Conservation (phyloP, 37 sponge, comb jelly and placozoan genomes). For the Aphrocallistes beatrix region DNA sequence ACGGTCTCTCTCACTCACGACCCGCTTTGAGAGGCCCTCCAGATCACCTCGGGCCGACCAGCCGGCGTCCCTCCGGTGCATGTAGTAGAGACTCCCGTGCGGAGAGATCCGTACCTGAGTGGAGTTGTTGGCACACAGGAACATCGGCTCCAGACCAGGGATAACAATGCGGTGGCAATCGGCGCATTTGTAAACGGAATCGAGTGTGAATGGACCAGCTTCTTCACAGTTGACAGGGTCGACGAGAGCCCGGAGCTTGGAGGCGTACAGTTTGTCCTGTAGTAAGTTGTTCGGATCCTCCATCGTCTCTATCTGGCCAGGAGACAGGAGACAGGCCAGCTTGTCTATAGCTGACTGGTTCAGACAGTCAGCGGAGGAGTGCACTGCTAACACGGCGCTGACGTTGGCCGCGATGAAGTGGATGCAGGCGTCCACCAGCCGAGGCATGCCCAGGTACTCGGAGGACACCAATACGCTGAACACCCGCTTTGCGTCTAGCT, state of each 20-base stretch:
- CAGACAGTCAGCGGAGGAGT: neutral
- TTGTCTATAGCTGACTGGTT: neutral
- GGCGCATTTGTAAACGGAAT: neutral
- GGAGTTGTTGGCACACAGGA: neutral
- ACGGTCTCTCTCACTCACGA: neutral
- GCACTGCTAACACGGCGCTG: neutral
- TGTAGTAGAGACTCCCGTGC: neutral
- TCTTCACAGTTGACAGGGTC: neutral
- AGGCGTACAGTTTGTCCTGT: neutral
- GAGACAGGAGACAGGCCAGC: neutral
- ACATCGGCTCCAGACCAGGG: neutral
- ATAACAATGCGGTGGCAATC: neutral
- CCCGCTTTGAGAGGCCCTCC: neutral
- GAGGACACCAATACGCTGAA: slow-evolving; percentile 80
- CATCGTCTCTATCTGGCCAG: neutral
- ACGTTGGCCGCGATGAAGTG: neutral
- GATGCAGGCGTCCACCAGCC: slow-evolving; percentile 39
- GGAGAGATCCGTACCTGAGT: neutral
- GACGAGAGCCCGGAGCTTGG: neutral
- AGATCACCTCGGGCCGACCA: neutral
- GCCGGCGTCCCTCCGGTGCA: neutral
- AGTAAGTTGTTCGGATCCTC: neutral
- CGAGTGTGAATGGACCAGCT: neutral
- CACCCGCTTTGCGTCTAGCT: slow-evolving; percentile 44
- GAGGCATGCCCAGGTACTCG: slow-evolving; percentile 76